phyloP scores from a whole-genome alignment of 2,888 invertebrate species.

The Perizoma flavofasciatum region DNA sequence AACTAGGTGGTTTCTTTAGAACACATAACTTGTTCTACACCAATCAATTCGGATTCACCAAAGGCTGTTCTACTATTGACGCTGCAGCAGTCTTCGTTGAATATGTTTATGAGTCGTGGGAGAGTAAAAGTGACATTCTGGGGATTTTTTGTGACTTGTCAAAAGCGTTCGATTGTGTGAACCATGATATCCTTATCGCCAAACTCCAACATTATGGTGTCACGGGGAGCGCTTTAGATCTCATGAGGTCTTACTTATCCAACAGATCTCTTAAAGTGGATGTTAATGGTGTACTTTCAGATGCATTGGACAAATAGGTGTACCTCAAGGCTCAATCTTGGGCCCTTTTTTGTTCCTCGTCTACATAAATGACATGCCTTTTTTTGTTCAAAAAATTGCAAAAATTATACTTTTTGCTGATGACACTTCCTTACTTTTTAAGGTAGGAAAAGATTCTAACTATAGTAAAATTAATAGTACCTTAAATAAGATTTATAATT shows the following conservation, averaged over 20 bases:
- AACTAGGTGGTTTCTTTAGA: too few relatives aligned
- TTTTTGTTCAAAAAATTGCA: too few relatives aligned
- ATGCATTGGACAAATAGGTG: not conserved
- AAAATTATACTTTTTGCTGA: conserved; percentile 9
- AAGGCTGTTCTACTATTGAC: conserved; percentile 8
- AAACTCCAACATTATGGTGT: conserved; percentile 11
- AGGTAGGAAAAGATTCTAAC: not conserved
- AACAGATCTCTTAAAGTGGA: conserved; percentile 4
- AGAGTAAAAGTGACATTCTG: conserved; percentile 4
- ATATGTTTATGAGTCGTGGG: conserved; percentile 6
- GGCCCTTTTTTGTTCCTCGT: conserved; percentile 1
- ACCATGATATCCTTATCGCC: conserved; percentile 9
- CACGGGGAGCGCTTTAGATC: conserved; percentile 1
- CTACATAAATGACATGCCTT: not conserved
- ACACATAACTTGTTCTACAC: not conserved
- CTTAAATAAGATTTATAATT: too few relatives aligned
- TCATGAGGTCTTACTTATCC: conserved; percentile 3
- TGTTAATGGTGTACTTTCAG: conserved; percentile 6
- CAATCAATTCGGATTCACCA: conserved; percentile 4
- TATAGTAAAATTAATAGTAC: too few relatives aligned
- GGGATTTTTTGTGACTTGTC: conserved; percentile 17
- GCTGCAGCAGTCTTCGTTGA: conserved; percentile 4
- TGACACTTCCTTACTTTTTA: conserved; percentile 1
- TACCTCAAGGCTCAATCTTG: conserved; percentile 3
- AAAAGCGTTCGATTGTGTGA: conserved; percentile 15